Evolutionary conservation across 30 jellyfish, hydroid and myxozoan species (phyloP), one percentile per base, ranked within the genome.

Genomic region (Aurelia aurita): DNA sequence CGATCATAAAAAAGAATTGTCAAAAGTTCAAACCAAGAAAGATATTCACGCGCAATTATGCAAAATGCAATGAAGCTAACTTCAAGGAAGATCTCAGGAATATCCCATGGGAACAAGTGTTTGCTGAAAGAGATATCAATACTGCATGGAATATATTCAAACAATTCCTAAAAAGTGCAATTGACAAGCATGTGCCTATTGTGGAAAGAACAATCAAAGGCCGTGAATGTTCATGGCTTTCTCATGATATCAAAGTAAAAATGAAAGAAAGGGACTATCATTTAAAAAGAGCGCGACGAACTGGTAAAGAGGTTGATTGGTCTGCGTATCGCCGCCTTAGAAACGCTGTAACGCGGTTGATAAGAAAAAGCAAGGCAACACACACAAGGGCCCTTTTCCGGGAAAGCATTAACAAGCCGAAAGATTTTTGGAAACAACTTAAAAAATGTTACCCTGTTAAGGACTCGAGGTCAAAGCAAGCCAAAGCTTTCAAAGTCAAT

Each of bases 141-240:
- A 25, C 31, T 61, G 74, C 74, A 15, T 23, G 31, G 44, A 20
- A 23, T 23, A 20, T 11, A 20, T 61, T 61, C 31, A 61, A 61
- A 23, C 43, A 23, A 20, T 23, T 20, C 44, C 74, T 61, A 28
- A 23, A 28, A 25, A 61, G 20, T 20, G 1, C 31, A 28, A 20
- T 61, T 28, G 74, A 61, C 12, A 61, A 61, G 20, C 74, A 61
- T 61, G 74, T 25, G 20, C 74, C 74, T 23, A 21, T 13, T 61
- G 26, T 20, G 10, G 59, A 47, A 47, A 47, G 59, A 16, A 47
- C 59, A 47, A 47, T 47, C 59, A 47, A 16, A 47, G 59, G 16
- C 16, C 59, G 59, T 8, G 59, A 47, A 47, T 47, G 59, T 16
- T 16, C 59, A 47, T 47, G 59, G 59, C 59, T 47, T 16, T 47